These are phyloP conservation scores for Lytechinus variegatus DNA, from an alignment of 35 echinoderm and acorn worm species.

Conservation along the genomic window DNA sequence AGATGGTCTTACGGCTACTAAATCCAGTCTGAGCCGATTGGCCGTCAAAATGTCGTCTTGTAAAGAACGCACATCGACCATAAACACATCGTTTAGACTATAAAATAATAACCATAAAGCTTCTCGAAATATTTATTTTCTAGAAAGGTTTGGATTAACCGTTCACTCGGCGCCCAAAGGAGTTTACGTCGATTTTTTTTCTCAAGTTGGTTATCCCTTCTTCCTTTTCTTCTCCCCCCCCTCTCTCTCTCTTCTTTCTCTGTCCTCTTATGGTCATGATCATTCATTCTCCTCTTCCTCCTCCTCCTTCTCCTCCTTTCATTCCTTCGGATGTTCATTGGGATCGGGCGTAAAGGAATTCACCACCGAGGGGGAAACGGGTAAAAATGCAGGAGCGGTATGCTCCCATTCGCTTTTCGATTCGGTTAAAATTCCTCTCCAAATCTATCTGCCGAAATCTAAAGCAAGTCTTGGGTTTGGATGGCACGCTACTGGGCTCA, in stretches of 20 bases:
- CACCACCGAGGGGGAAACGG: slow-evolving; percentile 15
- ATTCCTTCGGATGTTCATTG: neutral
- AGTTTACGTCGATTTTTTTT: slow-evolving; percentile 25
- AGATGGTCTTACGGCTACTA: neutral
- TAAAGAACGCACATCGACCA: neutral
- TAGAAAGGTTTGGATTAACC: slow-evolving; percentile 38
- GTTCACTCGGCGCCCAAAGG: slow-evolving; percentile 17
- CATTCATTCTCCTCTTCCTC: neutral
- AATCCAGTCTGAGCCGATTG: slow-evolving; percentile 40
- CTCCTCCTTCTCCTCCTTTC: neutral
- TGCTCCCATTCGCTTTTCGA: neutral
- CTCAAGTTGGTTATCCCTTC: neutral
- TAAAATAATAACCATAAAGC: slow-evolving; percentile 34
- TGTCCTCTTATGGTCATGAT: neutral
- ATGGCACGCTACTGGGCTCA: neutral
- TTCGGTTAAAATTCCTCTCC: slow-evolving; percentile 28
- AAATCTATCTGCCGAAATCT: slow-evolving; percentile 32
- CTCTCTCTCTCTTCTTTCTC: neutral
- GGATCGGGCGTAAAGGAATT: slow-evolving; percentile 44
- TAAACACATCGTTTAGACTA: neutral
- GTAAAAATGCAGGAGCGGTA: neutral
- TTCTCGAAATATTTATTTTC: slow-evolving; percentile 45
- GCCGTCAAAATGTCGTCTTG: neutral
- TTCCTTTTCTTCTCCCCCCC: neutral
- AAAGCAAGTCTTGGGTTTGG: slow-evolving; percentile 21